These are phyloP conservation scores for Sepiola atlantica DNA, from an alignment of 2,888 invertebrate genomes.

Conservation along the genomic window DNA sequence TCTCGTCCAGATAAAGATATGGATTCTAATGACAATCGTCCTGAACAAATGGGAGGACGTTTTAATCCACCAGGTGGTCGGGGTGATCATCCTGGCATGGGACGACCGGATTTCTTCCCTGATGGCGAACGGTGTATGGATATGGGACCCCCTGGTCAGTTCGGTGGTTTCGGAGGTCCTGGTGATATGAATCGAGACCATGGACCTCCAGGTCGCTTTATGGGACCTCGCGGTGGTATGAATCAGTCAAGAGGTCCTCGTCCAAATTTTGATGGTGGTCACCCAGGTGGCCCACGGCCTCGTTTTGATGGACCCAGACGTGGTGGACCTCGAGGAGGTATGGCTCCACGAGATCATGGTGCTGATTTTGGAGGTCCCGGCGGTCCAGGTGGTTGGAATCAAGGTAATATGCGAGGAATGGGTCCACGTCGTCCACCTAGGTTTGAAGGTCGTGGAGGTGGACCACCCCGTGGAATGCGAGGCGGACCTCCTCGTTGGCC, in stretches of 20 bases:
- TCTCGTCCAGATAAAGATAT: conserved; percentile 6
- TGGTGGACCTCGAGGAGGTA: conserved; percentile 39
- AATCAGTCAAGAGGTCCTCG: conserved; percentile 35
- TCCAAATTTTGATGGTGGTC: conserved; percentile 38
- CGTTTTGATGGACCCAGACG: conserved; percentile 44
- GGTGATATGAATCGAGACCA: conserved; percentile 36
- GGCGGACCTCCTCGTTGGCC: conserved; percentile 42
- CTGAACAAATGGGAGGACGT: conserved; percentile 34
- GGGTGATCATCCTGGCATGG: conserved; percentile 10
- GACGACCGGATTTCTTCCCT: conserved; percentile 24
- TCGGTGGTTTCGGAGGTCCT: conserved; percentile 39
- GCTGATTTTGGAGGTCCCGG: conserved; percentile 11
- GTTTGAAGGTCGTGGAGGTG: conserved; percentile 43
- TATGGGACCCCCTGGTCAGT: conserved; percentile 32
- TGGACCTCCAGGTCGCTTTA: conserved; percentile 25
- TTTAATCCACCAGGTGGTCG: conserved; percentile 22
- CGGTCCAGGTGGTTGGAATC: conserved; percentile 45
- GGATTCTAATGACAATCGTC: conserved; percentile 22
- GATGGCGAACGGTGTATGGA: conserved; percentile 37
- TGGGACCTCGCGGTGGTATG: conserved; percentile 36
- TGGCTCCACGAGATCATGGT: conserved; percentile 40
- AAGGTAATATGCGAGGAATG: conserved; percentile 39
- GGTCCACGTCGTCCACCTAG: conserved; percentile 39
- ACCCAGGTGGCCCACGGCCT: conserved; percentile 46
- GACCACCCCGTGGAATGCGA: not conserved